These are phyloP conservation scores for Luscinia megarhynchos DNA, from an alignment of 2,797 vertebrate genomes.

Conservation along the genomic window DNA sequence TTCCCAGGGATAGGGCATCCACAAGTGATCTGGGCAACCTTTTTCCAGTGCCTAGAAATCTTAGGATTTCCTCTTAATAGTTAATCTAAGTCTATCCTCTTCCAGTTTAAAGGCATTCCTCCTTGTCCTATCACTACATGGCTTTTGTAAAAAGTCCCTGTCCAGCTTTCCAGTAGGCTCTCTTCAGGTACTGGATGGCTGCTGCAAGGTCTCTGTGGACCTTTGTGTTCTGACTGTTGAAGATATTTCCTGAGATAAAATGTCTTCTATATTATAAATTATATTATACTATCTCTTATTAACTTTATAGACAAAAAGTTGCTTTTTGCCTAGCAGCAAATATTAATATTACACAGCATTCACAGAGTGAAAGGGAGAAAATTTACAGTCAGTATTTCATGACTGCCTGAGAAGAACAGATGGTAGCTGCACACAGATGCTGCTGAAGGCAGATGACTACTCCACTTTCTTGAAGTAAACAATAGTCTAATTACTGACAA, in stretches of 20 bases:
- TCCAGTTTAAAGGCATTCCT: not conserved
- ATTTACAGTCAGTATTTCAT: constrained; percentile 7
- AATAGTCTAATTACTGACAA: constrained; percentile 42
- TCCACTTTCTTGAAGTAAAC: constrained; percentile 56
- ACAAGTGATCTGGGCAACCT: not conserved
- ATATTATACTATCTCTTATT: not conserved
- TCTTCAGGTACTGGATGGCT: too few relatives aligned
- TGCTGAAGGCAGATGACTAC: constrained; percentile 16
- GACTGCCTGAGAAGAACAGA: constrained; percentile 37
- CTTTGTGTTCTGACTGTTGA: not conserved
- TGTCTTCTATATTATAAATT: not conserved
- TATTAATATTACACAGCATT: not conserved
- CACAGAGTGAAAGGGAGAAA: not conserved
- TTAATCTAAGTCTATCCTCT: not conserved
- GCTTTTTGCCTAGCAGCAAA: not conserved
- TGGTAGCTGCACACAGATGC: constrained; percentile 13
- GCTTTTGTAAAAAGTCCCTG: not conserved
- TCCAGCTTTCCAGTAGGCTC: not conserved
- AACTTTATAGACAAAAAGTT: not conserved
- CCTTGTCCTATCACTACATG: too few relatives aligned
- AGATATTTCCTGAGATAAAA: not conserved
- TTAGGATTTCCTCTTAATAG: not conserved
- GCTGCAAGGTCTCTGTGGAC: not conserved
- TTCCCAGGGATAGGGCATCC: not conserved
- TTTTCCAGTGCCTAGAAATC: not conserved